Conservation (phyloP, 2,113 vertebrate species). For the Lophotis ruficrista region DNA sequence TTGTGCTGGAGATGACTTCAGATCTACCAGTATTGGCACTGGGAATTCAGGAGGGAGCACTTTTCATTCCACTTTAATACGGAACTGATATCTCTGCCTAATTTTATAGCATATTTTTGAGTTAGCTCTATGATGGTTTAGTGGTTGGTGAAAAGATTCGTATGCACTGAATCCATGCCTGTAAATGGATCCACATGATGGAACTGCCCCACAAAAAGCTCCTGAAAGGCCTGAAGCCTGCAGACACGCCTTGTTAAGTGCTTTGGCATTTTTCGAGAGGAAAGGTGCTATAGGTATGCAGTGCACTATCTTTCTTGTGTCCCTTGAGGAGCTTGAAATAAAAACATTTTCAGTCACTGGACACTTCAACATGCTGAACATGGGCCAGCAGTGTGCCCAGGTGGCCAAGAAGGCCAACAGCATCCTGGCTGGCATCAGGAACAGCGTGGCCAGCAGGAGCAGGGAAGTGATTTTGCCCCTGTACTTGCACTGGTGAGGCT, state of each 20-base stretch:
- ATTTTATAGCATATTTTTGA: constrained; percentile 13
- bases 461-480: too few species aligned
- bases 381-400: too few species aligned
- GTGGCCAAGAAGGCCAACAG: too few species aligned
- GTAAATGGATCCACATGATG: neutral
- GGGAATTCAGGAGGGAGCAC: constrained; percentile 45
- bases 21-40: neutral
- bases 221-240: neutral
- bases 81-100: constrained; percentile 15
- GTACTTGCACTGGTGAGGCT: too few species aligned
- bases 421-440: too few species aligned
- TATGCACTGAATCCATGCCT: neutral
- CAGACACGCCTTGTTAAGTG: neutral
- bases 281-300: neutral
- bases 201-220: neutral
- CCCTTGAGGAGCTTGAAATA: neutral
- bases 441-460: too few species aligned
- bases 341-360: neutral
- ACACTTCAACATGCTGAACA: neutral
- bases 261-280: neutral
- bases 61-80: neutral
- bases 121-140: neutral
- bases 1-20: neutral
- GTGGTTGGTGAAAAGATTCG: neutral
- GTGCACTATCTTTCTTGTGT: neutral